A percentile compares a stretch with the other conserved stretches of the same genome.
phyloP scores from a whole-genome alignment of 2,797 vertebrate genomes.

The Poecilia gillii region DNA sequence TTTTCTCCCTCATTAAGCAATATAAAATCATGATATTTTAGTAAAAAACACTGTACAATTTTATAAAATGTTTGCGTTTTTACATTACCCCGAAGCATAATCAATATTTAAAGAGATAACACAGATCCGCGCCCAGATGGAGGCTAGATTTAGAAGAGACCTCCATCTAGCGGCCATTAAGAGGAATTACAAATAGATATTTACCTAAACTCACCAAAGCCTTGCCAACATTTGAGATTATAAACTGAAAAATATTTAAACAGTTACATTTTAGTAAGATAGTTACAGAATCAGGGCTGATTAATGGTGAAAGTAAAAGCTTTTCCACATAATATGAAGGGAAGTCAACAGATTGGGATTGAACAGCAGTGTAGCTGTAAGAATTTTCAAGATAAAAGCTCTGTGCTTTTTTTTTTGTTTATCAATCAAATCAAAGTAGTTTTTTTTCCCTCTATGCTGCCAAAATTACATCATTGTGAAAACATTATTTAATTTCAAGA shows the following conservation, averaged over 20 bases:
- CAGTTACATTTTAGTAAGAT: neutral
- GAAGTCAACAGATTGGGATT: neutral
- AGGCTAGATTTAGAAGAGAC: neutral
- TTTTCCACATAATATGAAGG: neutral
- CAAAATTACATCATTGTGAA: too few species aligned
- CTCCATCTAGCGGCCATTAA: slow-evolving; percentile 51
- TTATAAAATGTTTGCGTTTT: too few species aligned
- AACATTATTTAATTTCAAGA: too few species aligned
- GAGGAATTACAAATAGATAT: neutral
- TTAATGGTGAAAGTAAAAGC: neutral
- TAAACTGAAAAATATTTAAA: neutral
- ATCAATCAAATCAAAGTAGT: too few species aligned
- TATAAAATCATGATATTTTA: neutral
- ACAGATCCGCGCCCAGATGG: neutral
- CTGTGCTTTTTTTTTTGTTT: too few species aligned
- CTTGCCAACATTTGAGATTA: neutral
- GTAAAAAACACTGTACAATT: neutral
- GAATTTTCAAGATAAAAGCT: too few species aligned
- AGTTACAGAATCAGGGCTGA: neutral
- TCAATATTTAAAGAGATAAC: neutral
- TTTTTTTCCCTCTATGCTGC: too few species aligned
- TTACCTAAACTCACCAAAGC: neutral
- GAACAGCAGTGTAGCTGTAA: too few species aligned
- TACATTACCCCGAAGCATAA: neutral
- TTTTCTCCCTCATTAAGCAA: neutral